Conservation (phyloP, 2,797 vertebrate genomes). For the Tokudaia muenninki region DNA sequence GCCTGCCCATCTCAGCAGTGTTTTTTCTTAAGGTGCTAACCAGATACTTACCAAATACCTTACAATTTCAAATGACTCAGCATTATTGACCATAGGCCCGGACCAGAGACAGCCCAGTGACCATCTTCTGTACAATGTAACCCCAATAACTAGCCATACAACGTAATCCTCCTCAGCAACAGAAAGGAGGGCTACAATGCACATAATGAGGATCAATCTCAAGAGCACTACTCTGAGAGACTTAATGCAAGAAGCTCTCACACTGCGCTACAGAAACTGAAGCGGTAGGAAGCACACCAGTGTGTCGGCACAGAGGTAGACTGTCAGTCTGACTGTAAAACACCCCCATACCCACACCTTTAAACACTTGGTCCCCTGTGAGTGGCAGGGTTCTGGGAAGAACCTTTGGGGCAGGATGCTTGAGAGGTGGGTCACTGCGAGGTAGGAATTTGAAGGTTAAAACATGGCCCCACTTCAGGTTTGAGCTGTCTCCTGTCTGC, state of each 20-base stretch:
- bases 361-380: not conserved
- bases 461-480: not conserved
- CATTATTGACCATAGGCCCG: not conserved
- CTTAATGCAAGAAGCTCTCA: not conserved
- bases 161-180: not conserved
- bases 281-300: not conserved
- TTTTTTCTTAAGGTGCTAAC: not conserved
- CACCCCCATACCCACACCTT: not conserved
- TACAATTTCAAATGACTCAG: not conserved
- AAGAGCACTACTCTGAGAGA: not conserved
- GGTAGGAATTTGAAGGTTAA: not conserved
- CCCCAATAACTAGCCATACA: not conserved
- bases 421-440: not conserved
- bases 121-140: not conserved
- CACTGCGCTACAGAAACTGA: fast-evolving
- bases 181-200: not conserved
- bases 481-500: not conserved
- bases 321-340: not conserved
- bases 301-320: not conserved
- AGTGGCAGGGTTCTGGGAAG: not conserved
- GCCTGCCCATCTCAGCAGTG: not conserved
- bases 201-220: not conserved
- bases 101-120: not conserved
- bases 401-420: not conserved
- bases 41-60: not conserved